A percentile compares a stretch with the other conserved stretches of the same genome.
These are phyloP conservation scores for Caradrina clavipalpis DNA, from an alignment of 2,888 invertebrate species.

Conservation along the genomic window DNA sequence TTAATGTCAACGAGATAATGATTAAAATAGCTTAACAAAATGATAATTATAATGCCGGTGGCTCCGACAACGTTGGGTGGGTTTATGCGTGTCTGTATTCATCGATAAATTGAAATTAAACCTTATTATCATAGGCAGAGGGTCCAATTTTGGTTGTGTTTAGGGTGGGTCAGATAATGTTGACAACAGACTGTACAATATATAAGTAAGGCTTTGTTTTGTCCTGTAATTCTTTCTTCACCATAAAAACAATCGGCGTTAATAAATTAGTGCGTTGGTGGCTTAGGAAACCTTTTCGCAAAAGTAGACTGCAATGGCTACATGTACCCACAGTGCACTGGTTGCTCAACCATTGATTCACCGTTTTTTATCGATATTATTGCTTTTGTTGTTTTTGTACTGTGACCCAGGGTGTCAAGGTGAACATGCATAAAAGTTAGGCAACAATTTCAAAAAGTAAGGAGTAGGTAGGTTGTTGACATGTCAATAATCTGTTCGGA, in stretches of 20 bases:
- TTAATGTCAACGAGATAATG: too few relatives aligned
- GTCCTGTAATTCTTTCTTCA: not conserved
- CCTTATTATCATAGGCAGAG: too few relatives aligned
- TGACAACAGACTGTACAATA: too few relatives aligned
- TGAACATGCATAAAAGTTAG: slow-evolving; percentile 13
- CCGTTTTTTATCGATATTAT: not conserved
- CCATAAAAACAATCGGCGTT: not conserved
- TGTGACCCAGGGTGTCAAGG: slow-evolving; percentile 24
- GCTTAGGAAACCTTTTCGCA: not conserved
- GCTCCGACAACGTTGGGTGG: too few relatives aligned
- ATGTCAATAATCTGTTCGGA: slow-evolving; percentile 3
- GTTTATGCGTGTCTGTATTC: too few relatives aligned
- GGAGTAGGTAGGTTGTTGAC: slow-evolving; percentile 14
- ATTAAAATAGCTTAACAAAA: too few relatives aligned
- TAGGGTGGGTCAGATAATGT: too few relatives aligned
- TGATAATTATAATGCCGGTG: too few relatives aligned
- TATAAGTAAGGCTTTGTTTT: not conserved
- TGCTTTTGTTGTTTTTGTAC: too few relatives aligned
- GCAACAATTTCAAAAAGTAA: slow-evolving; percentile 4
- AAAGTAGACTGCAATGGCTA: not conserved
- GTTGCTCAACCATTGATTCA: slow-evolving; percentile 18
- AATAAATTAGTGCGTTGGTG: not conserved
- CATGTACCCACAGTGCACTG: not conserved
- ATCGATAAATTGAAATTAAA: too few relatives aligned
- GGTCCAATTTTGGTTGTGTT: too few relatives aligned